These are phyloP conservation scores for Diarsia brunnea DNA, from an alignment of 2,888 invertebrate species.

Conservation along the genomic window DNA sequence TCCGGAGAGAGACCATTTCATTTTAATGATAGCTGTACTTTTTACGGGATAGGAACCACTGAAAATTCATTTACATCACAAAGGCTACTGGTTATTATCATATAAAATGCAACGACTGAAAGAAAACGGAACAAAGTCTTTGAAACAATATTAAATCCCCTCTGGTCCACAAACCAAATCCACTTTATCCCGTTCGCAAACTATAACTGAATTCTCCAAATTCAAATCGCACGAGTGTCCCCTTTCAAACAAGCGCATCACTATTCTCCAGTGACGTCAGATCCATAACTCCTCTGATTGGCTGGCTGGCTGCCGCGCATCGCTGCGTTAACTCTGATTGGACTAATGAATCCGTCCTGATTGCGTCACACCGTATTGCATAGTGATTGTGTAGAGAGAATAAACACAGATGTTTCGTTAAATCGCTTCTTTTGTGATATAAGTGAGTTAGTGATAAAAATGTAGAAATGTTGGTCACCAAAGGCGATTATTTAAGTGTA, in stretches of 20 bases:
- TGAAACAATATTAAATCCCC: constrained; percentile 5
- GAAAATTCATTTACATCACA: too few relatives aligned
- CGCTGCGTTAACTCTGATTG: constrained; percentile 74
- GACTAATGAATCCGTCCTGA: constrained; percentile 76
- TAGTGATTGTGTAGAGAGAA: constrained; percentile 56
- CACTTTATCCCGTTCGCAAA: constrained; percentile 33
- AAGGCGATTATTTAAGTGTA: neutral
- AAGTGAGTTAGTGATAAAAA: constrained; percentile 1
- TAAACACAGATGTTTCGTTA: constrained; percentile 46
- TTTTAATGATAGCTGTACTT: constrained; percentile 2
- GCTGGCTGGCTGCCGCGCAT: constrained; percentile 64
- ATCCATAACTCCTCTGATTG: constrained; percentile 70
- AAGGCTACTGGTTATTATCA: neutral
- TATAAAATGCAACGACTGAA: neutral
- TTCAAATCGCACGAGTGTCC: constrained; percentile 49
- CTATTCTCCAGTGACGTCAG: constrained; percentile 66
- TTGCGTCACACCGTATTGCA: constrained; percentile 65
- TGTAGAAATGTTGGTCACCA: neutral
- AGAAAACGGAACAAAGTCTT: neutral
- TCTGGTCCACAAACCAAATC: constrained; percentile 25
- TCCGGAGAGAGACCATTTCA: neutral
- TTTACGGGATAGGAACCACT: too few relatives aligned
- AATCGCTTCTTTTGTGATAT: constrained; percentile 29
- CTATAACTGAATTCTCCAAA: constrained; percentile 56
- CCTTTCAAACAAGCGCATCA: constrained; percentile 55